Percentiles rank a stretch among this genome's conserved stretches.
Evolutionary conservation across 2,888 invertebrate genomes (phyloP).

Genomic region (Nineta flava): DNA sequence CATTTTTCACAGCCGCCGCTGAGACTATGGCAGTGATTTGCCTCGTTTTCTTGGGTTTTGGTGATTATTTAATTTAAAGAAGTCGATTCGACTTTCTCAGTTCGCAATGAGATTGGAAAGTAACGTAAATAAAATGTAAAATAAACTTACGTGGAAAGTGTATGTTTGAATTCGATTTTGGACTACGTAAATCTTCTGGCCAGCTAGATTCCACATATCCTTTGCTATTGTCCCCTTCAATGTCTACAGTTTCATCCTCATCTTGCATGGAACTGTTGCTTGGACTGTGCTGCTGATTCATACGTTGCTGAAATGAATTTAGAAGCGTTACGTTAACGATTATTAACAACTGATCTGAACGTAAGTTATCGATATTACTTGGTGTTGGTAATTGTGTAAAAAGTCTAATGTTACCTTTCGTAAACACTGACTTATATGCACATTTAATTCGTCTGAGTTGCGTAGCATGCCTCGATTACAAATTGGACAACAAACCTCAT

Average conservation of each 20-base stretch:
- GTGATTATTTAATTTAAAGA: no score
- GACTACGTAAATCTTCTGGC: constrained; percentile 26
- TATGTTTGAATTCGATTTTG: background rate
- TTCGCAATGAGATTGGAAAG: no score
- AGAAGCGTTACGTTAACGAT: background rate
- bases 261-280: constrained; percentile 24
- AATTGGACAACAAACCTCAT: constrained; percentile 45
- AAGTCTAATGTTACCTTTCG: constrained; percentile 28
- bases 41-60: no score
- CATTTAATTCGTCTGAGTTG: constrained; percentile 40
- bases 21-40: no score
- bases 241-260: constrained; percentile 54
- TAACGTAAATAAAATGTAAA: no score
- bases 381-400: no score
- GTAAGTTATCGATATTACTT: no score
- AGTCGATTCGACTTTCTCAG: no score
- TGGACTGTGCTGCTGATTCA: constrained; percentile 9
- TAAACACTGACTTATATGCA: constrained; percentile 45
- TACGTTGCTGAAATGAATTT: constrained; percentile 10
- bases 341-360: background rate
- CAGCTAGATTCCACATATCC: constrained; percentile 38
- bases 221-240: constrained; percentile 37
- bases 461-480: constrained; percentile 39
- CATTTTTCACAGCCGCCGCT: no score
- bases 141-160: background rate